Conservation (phyloP, 2,113 vertebrate species). For the Lampris incognitus region DNA sequence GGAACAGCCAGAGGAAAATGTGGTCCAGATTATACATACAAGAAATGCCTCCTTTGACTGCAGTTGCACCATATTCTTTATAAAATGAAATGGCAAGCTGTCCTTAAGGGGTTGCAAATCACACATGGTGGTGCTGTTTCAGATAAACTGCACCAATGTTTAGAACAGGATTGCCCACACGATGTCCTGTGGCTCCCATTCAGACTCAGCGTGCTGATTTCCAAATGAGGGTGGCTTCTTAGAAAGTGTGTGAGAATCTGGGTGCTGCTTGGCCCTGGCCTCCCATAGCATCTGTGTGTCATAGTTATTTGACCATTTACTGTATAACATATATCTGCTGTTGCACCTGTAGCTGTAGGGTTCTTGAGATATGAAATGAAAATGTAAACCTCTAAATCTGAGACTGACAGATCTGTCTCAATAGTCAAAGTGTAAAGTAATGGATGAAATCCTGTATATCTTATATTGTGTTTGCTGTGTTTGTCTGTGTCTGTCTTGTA, state of each 20-base stretch:
- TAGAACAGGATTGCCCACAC: slow-evolving; percentile 22
- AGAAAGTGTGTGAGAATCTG: slow-evolving; percentile 30
- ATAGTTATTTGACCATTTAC: too few relatives aligned
- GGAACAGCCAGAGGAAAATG: background rate
- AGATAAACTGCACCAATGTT: slow-evolving; percentile 39
- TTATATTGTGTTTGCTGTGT: too few relatives aligned
- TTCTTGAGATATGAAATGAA: background rate
- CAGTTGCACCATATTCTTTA: slow-evolving; percentile 19
- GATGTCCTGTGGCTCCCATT: background rate
- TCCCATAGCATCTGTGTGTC: background rate
- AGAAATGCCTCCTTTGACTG: slow-evolving; percentile 20
- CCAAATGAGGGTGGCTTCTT: slow-evolving; percentile 45
- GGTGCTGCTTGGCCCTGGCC: background rate
- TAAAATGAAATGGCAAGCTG: slow-evolving; percentile 15
- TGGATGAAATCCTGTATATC: too few relatives aligned
- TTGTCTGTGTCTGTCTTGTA: too few relatives aligned
- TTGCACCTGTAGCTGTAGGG: background rate
- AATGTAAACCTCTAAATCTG: too few relatives aligned
- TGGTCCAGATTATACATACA: slow-evolving; percentile 18
- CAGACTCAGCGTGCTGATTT: slow-evolving; percentile 27
- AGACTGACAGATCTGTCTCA: too few relatives aligned
- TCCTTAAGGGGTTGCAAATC: slow-evolving; percentile 48
- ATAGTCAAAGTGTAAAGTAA: too few relatives aligned
- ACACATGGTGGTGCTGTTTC: background rate
- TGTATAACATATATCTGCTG: background rate